A percentile compares a stretch with the other conserved stretches of the same genome.
Evolutionary conservation across 2,113 vertebrate genomes (phyloP).

Genomic region (Microcebus jonahi): DNA sequence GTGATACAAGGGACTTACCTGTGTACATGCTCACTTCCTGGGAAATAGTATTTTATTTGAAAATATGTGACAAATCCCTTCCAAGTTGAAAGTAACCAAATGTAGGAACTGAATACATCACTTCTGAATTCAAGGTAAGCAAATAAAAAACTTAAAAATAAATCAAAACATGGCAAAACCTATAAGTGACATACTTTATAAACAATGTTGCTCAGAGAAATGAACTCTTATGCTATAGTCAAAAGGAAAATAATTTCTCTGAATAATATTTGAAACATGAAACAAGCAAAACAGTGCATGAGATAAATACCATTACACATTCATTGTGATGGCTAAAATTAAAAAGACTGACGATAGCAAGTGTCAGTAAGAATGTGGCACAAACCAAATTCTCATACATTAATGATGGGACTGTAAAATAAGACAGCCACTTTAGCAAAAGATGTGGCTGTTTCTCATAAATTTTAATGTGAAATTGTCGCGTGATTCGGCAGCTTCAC

Average conservation of each 20-base stretch:
- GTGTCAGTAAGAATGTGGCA: not conserved
- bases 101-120: not conserved
- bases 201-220: not conserved
- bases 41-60: not conserved
- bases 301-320: not conserved
- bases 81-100: not conserved
- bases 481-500: not conserved
- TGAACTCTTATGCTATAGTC: not conserved
- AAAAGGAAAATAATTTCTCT: slow-evolving; percentile 9
- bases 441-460: not conserved
- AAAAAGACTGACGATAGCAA: not conserved
- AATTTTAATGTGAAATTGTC: not conserved
- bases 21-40: not conserved
- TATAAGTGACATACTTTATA: not conserved
- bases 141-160: slow-evolving; percentile 29
- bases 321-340: not conserved
- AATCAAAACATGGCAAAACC: not conserved
- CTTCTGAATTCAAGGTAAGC: not conserved
- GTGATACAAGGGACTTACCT: not conserved
- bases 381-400: not conserved
- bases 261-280: not conserved
- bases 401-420: not conserved
- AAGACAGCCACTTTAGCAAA: not conserved
- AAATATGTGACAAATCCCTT: not conserved
- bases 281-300: not conserved